These are phyloP conservation scores for Junonia oenone DNA, from an alignment of 2,888 invertebrate species.

Conservation along the genomic window DNA sequence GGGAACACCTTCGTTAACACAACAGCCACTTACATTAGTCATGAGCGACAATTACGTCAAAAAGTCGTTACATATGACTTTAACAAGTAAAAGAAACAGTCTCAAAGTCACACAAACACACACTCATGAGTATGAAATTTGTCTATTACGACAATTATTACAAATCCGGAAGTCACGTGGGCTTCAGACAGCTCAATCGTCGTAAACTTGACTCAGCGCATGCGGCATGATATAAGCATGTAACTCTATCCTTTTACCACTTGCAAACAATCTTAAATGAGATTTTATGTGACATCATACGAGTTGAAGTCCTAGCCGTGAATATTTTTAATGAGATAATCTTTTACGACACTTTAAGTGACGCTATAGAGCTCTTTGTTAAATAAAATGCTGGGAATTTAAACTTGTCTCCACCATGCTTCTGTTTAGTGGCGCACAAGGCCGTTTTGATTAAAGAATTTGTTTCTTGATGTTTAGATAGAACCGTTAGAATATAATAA, in stretches of 20 bases:
- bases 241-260: slow-evolving; percentile 36
- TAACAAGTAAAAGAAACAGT: no score
- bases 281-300: slow-evolving; percentile 26
- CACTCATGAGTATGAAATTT: neutral
- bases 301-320: slow-evolving; percentile 21
- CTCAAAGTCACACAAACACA: neutral
- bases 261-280: slow-evolving; percentile 28
- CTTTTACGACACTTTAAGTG: slow-evolving; percentile 39
- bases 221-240: slow-evolving; percentile 20
- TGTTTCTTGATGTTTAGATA: neutral
- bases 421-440: slow-evolving; percentile 42
- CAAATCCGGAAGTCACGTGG: slow-evolving; percentile 20
- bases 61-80: no score
- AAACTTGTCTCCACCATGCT: slow-evolving; percentile 23
- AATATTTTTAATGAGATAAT: slow-evolving; percentile 29
- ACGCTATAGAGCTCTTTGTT: slow-evolving; percentile 27
- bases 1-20: no score
- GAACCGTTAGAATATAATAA: neutral
- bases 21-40: no score
- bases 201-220: slow-evolving; percentile 24
- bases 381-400: slow-evolving; percentile 34
- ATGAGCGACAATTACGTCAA: neutral
- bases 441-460: slow-evolving; percentile 35
- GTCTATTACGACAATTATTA: slow-evolving; percentile 8
- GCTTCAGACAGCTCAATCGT: slow-evolving; percentile 1